These are phyloP conservation scores for Beroe forskalii DNA, from an alignment of 37 sponge, comb jelly and placozoan genomes.

Conservation along the genomic window DNA sequence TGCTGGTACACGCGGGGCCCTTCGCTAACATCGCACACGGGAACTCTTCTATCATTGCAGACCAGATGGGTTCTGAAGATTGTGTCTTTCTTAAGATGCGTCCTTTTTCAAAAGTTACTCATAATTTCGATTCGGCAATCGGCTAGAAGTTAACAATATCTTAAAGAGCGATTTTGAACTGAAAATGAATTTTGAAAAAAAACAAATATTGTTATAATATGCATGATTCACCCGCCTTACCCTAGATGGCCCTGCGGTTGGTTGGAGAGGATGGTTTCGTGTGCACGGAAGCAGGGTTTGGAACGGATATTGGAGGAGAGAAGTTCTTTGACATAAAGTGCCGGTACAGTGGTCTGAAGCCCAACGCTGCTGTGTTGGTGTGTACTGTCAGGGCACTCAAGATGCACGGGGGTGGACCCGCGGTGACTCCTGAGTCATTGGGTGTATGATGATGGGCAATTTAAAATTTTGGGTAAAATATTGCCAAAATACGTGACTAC, in stretches of 20 bases:
- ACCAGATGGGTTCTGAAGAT: conserved; percentile 71
- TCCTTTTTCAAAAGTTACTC: too few relatives aligned
- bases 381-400: conserved; percentile 94
- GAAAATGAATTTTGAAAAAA: too few relatives aligned
- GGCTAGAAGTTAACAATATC: too few relatives aligned
- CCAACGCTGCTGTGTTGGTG: conserved; percentile 93
- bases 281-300: conserved; percentile 96
- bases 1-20: conserved; percentile 98
- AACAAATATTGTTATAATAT: too few relatives aligned
- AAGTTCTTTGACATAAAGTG: conserved; percentile 99
- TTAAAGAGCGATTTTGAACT: too few relatives aligned
- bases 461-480: too few relatives aligned
- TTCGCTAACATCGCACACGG: conserved; percentile 99
- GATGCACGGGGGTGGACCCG: conserved; percentile 99
- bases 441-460: too few relatives aligned
- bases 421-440: conserved; percentile 59
- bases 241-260: conserved; percentile 82
- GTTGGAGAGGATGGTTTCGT: conserved; percentile 95
- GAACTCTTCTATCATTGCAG: conserved; percentile 97
- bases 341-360: conserved; percentile 90
- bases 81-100: too few relatives aligned
- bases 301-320: conserved; percentile 99
- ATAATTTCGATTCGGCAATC: too few relatives aligned
- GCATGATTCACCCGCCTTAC: too few relatives aligned
- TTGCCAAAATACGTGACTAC: too few relatives aligned